phyloP scores from a whole-genome alignment of 2,797 vertebrate species.

The Enteromius unitaeniatus region DNA sequence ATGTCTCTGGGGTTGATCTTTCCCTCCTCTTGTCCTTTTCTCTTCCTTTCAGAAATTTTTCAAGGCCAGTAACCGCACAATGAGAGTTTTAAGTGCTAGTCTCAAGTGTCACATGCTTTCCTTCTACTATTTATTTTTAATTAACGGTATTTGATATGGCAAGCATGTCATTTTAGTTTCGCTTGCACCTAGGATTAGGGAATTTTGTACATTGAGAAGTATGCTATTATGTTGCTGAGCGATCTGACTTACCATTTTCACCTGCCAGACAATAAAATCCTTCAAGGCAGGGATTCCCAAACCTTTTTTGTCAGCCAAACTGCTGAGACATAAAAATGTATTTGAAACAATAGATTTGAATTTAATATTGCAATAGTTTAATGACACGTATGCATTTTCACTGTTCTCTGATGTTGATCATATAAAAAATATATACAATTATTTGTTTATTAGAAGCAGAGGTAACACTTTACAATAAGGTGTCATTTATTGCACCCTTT shows the following conservation, averaged over 20 bases:
- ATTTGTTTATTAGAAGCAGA: not conserved
- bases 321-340: not conserved
- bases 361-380: not conserved
- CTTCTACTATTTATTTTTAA: not conserved
- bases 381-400: not conserved
- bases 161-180: slow-evolving; percentile 24
- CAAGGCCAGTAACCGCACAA: slow-evolving; percentile 34
- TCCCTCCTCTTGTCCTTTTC: not conserved
- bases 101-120: not conserved
- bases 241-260: not conserved
- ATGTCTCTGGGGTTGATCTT: slow-evolving; percentile 35
- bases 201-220: not conserved
- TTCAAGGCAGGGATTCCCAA: not conserved
- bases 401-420: not conserved
- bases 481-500: too few relatives aligned
- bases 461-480: not conserved
- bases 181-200: not conserved
- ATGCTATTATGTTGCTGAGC: not conserved
- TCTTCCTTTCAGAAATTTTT: slow-evolving; percentile 27
- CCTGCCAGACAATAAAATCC: not conserved
- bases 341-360: not conserved
- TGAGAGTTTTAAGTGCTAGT: not conserved
- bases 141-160: not conserved
- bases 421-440: not conserved
- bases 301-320: not conserved